These are phyloP conservation scores for Zootermopsis nevadensis DNA, from an alignment of 2,888 invertebrate genomes.

Conservation along the genomic window DNA sequence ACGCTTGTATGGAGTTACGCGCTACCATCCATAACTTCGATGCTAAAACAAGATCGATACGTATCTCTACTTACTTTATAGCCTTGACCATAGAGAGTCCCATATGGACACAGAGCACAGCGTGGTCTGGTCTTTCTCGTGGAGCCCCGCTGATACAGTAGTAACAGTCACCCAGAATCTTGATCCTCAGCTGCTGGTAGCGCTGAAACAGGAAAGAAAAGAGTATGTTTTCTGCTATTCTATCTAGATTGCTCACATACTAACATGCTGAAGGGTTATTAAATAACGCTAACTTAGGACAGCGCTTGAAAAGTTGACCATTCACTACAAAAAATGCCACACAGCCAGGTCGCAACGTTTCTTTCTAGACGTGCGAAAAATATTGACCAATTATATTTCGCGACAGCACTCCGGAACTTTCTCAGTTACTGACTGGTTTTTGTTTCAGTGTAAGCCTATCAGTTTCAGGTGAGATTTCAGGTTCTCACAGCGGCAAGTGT, in stretches of 20 bases:
- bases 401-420: no score
- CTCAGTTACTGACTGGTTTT: no score
- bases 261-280: neutral
- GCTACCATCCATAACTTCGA: neutral
- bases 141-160: constrained; percentile 98
- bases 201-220: constrained; percentile 69
- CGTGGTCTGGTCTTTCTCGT: constrained; percentile 89
- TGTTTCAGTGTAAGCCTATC: no score
- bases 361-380: no score
- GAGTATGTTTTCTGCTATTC: neutral
- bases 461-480: no score
- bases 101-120: constrained; percentile 94
- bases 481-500: no score
- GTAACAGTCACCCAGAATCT: constrained; percentile 97
- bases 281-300: neutral
- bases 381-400: no score
- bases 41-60: neutral
- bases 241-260: neutral
- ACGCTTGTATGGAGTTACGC: no score
- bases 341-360: no score
- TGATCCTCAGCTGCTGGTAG: constrained; percentile 93
- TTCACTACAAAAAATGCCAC: neutral
- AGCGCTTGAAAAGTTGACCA: neutral
- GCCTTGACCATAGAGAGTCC: constrained; percentile 97
- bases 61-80: constrained; percentile 80